Percentiles rank a stretch among this genome's conserved stretches.
phyloP scores from a whole-genome alignment of 2,113 vertebrate species.

The Nycticorax nycticorax region DNA sequence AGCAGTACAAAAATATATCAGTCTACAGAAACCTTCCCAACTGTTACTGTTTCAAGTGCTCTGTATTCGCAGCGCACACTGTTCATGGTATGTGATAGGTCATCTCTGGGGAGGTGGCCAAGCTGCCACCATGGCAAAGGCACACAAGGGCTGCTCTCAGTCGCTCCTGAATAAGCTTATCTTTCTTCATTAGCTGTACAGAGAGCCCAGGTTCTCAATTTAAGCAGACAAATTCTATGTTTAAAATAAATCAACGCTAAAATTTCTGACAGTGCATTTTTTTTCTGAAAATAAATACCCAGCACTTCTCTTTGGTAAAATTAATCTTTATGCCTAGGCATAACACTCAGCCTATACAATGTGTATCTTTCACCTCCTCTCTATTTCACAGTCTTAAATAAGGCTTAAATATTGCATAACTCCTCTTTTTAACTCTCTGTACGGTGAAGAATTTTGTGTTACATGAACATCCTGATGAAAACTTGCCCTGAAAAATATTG shows the following conservation, averaged over 20 bases:
- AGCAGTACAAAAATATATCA: neutral
- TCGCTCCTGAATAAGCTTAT: neutral
- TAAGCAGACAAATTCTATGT: neutral
- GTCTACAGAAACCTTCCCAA: neutral
- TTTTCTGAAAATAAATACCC: neutral
- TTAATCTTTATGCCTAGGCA: neutral
- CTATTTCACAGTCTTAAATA: conserved; percentile 38
- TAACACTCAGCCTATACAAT: conserved; percentile 22
- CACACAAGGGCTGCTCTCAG: rapidly evolving
- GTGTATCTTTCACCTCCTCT: conserved; percentile 28
- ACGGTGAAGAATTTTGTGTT: neutral
- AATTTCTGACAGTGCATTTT: neutral
- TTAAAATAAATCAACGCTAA: neutral
- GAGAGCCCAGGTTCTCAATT: neutral
- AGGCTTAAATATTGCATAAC: conserved; percentile 33
- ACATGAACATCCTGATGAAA: neutral
- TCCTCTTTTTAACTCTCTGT: neutral
- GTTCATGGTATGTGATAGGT: neutral
- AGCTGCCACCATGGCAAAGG: neutral
- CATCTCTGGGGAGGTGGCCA: neutral
- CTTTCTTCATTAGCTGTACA: neutral
- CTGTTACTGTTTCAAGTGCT: neutral
- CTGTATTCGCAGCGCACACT: neutral
- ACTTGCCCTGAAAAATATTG: neutral
- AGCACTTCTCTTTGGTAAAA: neutral